A percentile compares a stretch with the other conserved stretches of the same genome.
phyloP scores from a whole-genome alignment of 1,140 invertebrate species.

The Paramacrobiotus metropolitanus region DNA sequence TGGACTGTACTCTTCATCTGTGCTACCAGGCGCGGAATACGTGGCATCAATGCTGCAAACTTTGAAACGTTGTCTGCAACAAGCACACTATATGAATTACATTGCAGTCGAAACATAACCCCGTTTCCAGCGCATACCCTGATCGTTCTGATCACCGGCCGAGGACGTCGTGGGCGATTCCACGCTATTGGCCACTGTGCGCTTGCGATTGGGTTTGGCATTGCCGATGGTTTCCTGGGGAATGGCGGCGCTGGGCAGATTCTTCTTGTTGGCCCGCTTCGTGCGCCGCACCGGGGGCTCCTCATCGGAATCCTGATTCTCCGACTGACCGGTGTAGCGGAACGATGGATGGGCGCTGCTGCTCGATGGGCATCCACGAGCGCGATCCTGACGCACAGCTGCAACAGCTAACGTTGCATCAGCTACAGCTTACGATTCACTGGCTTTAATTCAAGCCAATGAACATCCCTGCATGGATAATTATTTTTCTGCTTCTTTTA shows the following conservation, averaged over 20 bases:
- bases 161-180: not conserved
- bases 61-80: not conserved
- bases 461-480: too few relatives aligned
- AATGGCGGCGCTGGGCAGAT: not conserved
- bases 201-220: not conserved
- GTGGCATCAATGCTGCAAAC: constrained; percentile 10
- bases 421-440: not conserved
- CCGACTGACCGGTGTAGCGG: constrained; percentile 25
- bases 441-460: too few relatives aligned
- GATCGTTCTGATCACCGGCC: not conserved
- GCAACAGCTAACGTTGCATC: not conserved
- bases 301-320: not conserved
- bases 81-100: not conserved
- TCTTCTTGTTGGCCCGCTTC: not conserved
- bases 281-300: not conserved
- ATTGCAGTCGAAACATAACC: not conserved
- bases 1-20: constrained; percentile 59
- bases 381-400: not conserved
- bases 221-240: not conserved
- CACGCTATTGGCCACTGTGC: not conserved
- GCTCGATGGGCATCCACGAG: constrained; percentile 6
- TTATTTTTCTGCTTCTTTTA: not conserved
- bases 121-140: too few relatives aligned
- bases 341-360: constrained; percentile 21
- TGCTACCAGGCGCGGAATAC: constrained; percentile 50